Percentiles rank a stretch among this genome's conserved stretches.
Conservation (phyloP, 2,888 invertebrate genomes). For the Ennomos erosarius region DNA sequence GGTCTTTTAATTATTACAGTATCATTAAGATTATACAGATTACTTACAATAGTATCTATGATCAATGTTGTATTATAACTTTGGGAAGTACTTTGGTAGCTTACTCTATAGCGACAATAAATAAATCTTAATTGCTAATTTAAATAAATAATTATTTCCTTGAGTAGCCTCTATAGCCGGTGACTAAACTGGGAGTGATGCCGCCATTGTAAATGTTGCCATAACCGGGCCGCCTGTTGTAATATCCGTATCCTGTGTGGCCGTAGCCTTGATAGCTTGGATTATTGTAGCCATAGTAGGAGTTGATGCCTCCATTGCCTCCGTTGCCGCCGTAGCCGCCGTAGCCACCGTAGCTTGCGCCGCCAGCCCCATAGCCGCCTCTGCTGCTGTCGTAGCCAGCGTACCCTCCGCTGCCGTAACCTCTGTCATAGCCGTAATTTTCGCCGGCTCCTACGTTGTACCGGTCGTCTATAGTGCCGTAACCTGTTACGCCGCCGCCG, state of each 20-base stretch:
- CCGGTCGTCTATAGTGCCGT: conserved; percentile 62
- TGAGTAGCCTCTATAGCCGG: conserved; percentile 82
- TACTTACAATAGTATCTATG: conserved; percentile 27
- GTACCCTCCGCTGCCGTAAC: conserved; percentile 16
- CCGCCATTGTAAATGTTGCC: conserved; percentile 74
- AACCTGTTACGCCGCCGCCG: conserved; percentile 44
- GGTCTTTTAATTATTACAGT: conserved; percentile 15
- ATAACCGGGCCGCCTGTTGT: conserved; percentile 65
- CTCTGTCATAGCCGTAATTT: conserved; percentile 83
- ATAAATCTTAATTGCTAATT: conserved; percentile 35
- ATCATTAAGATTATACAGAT: conserved; percentile 27
- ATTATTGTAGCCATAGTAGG: conserved; percentile 86
- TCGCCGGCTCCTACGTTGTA: conserved; percentile 82
- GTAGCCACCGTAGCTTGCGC: conserved; percentile 64
- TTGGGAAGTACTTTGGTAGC: conserved; percentile 70
- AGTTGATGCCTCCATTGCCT: conserved; percentile 85
- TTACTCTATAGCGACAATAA: conserved; percentile 38
- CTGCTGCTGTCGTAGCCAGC: conserved; percentile 24
- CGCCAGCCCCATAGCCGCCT: conserved; percentile 27
- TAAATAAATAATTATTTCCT: conserved; percentile 51
- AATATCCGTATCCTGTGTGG: conserved; percentile 86
- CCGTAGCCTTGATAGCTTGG: conserved; percentile 81
- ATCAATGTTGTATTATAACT: conserved; percentile 46
- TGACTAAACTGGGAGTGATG: conserved; percentile 77
- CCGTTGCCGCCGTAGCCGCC: conserved; percentile 85